phyloP scores from a whole-genome alignment of 2,888 invertebrate genomes.

The Thyatira batis region DNA sequence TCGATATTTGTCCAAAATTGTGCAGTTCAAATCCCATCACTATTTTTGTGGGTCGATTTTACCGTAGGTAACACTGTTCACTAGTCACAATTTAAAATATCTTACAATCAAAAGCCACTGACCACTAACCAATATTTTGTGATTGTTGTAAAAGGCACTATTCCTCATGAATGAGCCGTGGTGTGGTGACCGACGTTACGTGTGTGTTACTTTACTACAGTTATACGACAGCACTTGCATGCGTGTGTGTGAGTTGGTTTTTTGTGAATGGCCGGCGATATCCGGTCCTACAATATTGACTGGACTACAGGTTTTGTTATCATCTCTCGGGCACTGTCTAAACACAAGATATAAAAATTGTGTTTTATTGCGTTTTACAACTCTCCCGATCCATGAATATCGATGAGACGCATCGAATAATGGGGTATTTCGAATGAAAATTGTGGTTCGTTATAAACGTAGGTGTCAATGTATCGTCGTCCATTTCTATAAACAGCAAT shows the following conservation, averaged over 20 bases:
- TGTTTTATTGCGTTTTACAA: constrained; percentile 79
- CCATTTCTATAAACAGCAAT: constrained; percentile 56
- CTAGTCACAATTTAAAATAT: constrained; percentile 41
- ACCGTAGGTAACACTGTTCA: constrained; percentile 23
- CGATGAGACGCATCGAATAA: constrained; percentile 69
- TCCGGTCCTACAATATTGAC: constrained; percentile 75
- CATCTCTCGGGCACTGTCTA: constrained; percentile 78
- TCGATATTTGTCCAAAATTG: background rate
- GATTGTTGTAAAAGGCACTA: constrained; percentile 62
- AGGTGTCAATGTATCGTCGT: constrained; percentile 70
- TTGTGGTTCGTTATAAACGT: constrained; percentile 53
- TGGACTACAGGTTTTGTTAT: constrained; percentile 78
- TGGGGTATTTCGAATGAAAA: constrained; percentile 56
- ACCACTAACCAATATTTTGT: constrained; percentile 60
- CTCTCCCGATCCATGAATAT: constrained; percentile 67
- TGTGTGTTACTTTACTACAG: constrained; percentile 51
- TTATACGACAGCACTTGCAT: constrained; percentile 33
- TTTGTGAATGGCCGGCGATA: constrained; percentile 80
- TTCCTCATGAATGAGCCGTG: constrained; percentile 75
- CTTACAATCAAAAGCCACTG: constrained; percentile 36
- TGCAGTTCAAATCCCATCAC: background rate
- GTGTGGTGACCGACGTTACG: constrained; percentile 50
- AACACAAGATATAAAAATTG: constrained; percentile 79
- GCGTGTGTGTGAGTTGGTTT: constrained; percentile 61
- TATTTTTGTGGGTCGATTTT: constrained; percentile 15